These are phyloP conservation scores for Hermetia illucens DNA, from an alignment of 1,140 invertebrate genomes.

Conservation along the genomic window DNA sequence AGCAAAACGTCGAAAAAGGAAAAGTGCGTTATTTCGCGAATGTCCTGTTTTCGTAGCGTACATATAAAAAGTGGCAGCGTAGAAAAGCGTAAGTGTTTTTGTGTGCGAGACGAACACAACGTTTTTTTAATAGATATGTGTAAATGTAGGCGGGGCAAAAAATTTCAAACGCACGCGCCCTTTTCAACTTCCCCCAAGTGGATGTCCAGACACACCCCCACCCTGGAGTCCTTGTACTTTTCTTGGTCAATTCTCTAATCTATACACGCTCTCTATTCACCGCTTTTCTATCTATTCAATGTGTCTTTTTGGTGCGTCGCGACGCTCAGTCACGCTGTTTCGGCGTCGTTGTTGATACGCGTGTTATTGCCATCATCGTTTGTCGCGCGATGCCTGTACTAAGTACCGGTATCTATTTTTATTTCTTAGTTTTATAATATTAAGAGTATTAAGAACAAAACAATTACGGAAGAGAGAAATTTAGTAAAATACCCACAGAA, in stretches of 20 bases:
- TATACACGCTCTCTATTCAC: background rate
- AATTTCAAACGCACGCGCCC: conserved; percentile 4
- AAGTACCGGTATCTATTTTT: too few relatives aligned
- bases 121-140: background rate
- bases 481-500: too few relatives aligned
- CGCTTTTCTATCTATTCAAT: background rate
- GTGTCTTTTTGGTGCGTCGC: conserved; percentile 8
- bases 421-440: too few relatives aligned
- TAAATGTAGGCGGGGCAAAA: conserved; percentile 2
- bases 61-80: background rate
- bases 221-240: too few relatives aligned
- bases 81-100: background rate
- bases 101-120: background rate
- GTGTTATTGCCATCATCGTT: conserved; percentile 6
- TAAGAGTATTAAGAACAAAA: background rate
- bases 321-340: conserved; percentile 8
- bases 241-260: too few relatives aligned
- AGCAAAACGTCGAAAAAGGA: background rate
- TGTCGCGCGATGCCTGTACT: conserved; percentile 6
- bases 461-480: background rate
- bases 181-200: too few relatives aligned
- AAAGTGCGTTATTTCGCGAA: background rate
- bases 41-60: background rate
- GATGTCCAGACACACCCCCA: background rate
- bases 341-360: conserved; percentile 8